Percentiles rank a stretch among this genome's conserved stretches.
Conservation (phyloP, 2,888 invertebrate genomes). For the Tillus elongatus region DNA sequence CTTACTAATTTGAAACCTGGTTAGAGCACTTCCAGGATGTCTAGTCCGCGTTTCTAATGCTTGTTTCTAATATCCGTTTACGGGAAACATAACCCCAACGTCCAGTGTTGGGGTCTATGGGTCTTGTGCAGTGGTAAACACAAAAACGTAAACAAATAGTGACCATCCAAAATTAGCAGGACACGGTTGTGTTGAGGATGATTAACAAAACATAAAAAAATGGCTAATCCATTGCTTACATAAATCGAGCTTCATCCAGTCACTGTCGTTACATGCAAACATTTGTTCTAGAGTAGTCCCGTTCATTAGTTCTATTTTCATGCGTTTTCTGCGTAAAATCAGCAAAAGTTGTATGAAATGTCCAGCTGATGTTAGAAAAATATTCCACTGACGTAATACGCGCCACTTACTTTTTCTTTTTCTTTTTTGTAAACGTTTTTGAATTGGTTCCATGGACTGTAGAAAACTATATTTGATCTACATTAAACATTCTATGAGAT, state of each 20-base stretch:
- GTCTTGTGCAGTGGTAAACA: background rate
- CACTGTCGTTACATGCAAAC: slow-evolving; percentile 25
- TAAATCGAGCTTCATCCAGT: too few species aligned
- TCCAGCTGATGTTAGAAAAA: background rate
- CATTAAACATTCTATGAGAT: background rate
- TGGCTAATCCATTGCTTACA: slow-evolving; percentile 34
- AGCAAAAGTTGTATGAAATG: slow-evolving; percentile 9
- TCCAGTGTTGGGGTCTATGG: slow-evolving; percentile 1
- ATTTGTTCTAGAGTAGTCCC: slow-evolving; percentile 28
- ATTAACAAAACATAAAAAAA: too few species aligned
- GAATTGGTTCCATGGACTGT: background rate
- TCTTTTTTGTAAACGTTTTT: slow-evolving; percentile 1
- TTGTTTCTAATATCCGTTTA: too few species aligned
- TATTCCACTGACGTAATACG: slow-evolving; percentile 2
- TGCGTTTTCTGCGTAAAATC: slow-evolving; percentile 13
- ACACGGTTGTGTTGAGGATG: too few species aligned
- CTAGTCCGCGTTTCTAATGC: slow-evolving; percentile 1
- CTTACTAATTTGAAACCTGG: slow-evolving; percentile 2
- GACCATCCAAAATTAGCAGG: too few species aligned
- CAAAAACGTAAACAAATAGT: background rate
- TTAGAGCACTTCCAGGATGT: background rate
- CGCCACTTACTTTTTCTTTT: slow-evolving; percentile 1
- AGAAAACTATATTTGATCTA: background rate
- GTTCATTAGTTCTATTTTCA: slow-evolving; percentile 22
- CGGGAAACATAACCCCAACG: slow-evolving; percentile 2